Evolutionary conservation across 2,797 vertebrate species (phyloP).

Genomic region (Tapirus indicus): DNA sequence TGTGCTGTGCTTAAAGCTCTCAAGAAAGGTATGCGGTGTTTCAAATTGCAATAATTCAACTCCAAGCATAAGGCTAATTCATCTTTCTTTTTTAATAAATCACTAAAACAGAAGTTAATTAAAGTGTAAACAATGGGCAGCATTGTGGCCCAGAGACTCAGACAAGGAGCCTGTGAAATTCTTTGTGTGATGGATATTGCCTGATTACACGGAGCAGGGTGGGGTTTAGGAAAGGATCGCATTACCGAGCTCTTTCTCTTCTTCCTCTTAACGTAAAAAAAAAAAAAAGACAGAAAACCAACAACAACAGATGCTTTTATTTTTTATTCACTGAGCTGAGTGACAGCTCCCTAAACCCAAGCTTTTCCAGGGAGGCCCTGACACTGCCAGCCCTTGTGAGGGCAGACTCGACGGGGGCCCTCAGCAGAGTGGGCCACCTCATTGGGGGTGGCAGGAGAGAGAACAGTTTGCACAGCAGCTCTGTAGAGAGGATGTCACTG

Average conservation of each 20-base stretch:
- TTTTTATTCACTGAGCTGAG: slow-evolving; percentile 56
- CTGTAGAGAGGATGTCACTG: slow-evolving; percentile 66
- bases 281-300: slow-evolving; percentile 24
- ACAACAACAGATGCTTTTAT: slow-evolving; percentile 77
- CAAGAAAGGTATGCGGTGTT: slow-evolving; percentile 82
- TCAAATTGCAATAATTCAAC: slow-evolving; percentile 85
- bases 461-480: slow-evolving; percentile 60
- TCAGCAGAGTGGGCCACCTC: not conserved
- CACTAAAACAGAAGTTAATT: slow-evolving; percentile 88
- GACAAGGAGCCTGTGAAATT: slow-evolving; percentile 84
- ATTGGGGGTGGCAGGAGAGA: slow-evolving; percentile 9
- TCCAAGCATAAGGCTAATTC: slow-evolving; percentile 85
- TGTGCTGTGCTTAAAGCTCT: slow-evolving; percentile 83
- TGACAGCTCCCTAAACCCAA: slow-evolving; percentile 71
- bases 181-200: slow-evolving; percentile 87
- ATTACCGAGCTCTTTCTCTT: slow-evolving; percentile 78
- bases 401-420: not conserved
- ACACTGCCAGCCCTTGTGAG: not conserved
- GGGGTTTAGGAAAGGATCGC: slow-evolving; percentile 77
- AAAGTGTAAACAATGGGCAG: slow-evolving; percentile 88
- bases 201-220: slow-evolving; percentile 76
- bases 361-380: not conserved
- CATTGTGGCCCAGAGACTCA: slow-evolving; percentile 83
- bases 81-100: slow-evolving; percentile 87
- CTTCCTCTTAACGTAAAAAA: not conserved